Base-by-base conservation (phyloP, 2,888 invertebrate genomes). In the Sarcophaga caerulescens region DNA sequence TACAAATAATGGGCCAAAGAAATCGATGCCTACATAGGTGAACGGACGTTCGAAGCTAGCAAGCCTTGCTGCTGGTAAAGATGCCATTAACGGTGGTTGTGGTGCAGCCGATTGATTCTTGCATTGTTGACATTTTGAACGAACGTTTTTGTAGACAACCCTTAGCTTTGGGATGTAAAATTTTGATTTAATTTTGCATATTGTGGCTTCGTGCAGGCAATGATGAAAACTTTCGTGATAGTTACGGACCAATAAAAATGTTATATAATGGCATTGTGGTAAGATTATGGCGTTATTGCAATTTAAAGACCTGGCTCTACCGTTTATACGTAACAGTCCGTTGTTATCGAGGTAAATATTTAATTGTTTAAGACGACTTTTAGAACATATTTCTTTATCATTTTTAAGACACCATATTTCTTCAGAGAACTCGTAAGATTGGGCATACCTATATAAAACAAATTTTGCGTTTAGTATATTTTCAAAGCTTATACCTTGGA, bases 241-340 rank as follows among this genome's bases (percentile, higher is more conserved):
- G 57, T 17, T 57, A 4, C 57, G 57, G 17, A 57, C 57, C 57
- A 63, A 66, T 45, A 84, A 69, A 66, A 84, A 73, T 8, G 86
- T 86, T 17, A 82, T 75, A 59, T 87, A 65, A 76, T 82, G 82
- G 23, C 57, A 60, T 21, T 21, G 57, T 5, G 84, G 81, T 25
- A 82, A 65, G 45, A 82, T 68, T 21, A 77, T 77, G 14, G 82
- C 76, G 21, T 84, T 68, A 35, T 83, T 78, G 35, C 70, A 81
- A 19, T 63, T 80, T 59, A 83, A 68, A 12, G 71, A 45, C n/a
- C 74, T 8, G 12, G 80, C 82, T 76, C 73, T 81, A 25, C 84
- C 76, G n/a, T 25, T 19, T 14, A 59, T 59, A 66, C 87, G 84
- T n/a, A 87, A 35, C 35, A 79, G 44, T n/a, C 69, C 81, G 25